Evolutionary conservation across 2,797 vertebrate species (phyloP), one percentile per base, ranked within the genome.

Genomic region (Mallotus villosus): DNA sequence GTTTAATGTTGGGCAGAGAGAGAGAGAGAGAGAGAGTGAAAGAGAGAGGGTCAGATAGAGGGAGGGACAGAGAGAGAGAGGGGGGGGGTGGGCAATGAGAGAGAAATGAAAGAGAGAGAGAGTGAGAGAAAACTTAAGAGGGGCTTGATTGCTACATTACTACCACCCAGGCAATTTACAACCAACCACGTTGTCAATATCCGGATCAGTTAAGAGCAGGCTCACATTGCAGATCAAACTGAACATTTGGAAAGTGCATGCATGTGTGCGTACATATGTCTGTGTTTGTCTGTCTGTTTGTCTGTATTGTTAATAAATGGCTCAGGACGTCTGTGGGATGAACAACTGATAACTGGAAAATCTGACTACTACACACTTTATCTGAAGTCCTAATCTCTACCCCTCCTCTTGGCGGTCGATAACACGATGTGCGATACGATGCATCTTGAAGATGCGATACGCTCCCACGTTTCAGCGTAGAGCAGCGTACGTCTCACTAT

Each of bases 221-320:
- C 68, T 29, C 32, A 34, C 8, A 34, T 8, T 64, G 24, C 57
- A n/a, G 19, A 41, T 32, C 19, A 51, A 37, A n/a, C 55, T 25
- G 11, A 12, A 17, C 62, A 27, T 70, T 57, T 32, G 66, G 69
- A 75, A 25, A 22, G 21, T 41, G 68, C 67, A 67, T 41, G 58
- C 29, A 29, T n/a, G 37, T 46, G 21, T 61, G 37, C 77, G 84
- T 82, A 55, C 78, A 78, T 19, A 67, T 73, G 83, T 84, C 91
- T 90, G 91, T 91, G 88, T 88, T 91, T 88, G 91, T 88, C 89
- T 82, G 70, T 46, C 25, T 6, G 32, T 34, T 0, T 34, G 21
- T 19, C 63, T 74, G 75, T 34, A 6, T 34, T 34, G 32, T 34
- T 8, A 34, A 8, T 8, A 34, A 34, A 34, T 34, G 32, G 1